phyloP scores from a whole-genome alignment of 2,113 vertebrate genomes.

The Siphamia tubifer region DNA sequence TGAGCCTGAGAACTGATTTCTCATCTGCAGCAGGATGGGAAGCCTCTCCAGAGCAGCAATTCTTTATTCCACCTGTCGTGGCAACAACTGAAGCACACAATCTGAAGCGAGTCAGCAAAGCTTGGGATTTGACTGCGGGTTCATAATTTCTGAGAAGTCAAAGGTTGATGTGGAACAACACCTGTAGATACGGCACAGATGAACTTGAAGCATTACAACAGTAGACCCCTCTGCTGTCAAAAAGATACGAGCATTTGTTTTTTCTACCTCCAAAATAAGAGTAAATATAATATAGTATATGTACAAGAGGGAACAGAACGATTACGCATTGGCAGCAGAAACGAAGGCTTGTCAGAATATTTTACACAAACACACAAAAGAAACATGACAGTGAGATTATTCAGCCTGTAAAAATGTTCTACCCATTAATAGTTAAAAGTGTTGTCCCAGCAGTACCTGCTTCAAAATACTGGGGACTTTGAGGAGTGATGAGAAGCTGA shows the following conservation, averaged over 20 bases:
- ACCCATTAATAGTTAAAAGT: not conserved
- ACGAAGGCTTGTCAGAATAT: slow-evolving; percentile 4
- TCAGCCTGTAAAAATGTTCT: not conserved
- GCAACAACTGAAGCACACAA: slow-evolving; percentile 38
- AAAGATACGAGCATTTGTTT: not conserved
- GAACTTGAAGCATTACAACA: not conserved
- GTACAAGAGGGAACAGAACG: not conserved
- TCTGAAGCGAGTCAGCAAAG: slow-evolving; percentile 15
- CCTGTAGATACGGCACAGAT: slow-evolving; percentile 2
- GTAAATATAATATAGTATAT: not conserved
- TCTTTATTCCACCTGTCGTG: slow-evolving; percentile 54
- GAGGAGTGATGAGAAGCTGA: slow-evolving; percentile 14
- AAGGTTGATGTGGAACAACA: slow-evolving; percentile 23
- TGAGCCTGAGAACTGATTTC: slow-evolving; percentile 50
- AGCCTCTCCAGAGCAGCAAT: slow-evolving; percentile 41
- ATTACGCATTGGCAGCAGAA: not conserved
- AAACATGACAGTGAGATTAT: not conserved
- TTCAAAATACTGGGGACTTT: slow-evolving; percentile 21
- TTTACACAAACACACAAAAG: slow-evolving; percentile 14
- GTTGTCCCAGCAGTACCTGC: not conserved
- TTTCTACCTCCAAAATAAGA: not conserved
- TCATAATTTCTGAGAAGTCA: slow-evolving; percentile 5
- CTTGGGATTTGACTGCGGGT: slow-evolving; percentile 11
- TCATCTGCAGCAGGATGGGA: slow-evolving; percentile 51
- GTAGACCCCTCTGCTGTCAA: not conserved